phyloP scores from a whole-genome alignment of 2,113 vertebrate genomes.

The Epinephelus fuscoguttatus region DNA sequence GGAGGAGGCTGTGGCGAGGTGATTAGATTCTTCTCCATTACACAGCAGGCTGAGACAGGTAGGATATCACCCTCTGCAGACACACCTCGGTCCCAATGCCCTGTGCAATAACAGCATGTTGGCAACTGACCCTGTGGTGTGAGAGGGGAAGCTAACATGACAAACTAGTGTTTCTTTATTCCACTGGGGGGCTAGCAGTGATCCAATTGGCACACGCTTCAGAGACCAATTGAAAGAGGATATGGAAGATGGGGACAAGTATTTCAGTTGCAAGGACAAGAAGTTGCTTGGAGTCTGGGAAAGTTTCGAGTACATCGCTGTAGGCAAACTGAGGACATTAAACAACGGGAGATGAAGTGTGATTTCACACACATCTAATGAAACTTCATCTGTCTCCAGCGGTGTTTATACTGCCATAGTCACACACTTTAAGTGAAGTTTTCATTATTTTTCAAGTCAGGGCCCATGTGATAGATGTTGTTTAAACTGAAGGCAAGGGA shows the following conservation, averaged over 20 bases:
- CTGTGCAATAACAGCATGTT: slow-evolving; percentile 78
- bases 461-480: slow-evolving; percentile 17
- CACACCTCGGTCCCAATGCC: slow-evolving; percentile 72
- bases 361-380: slow-evolving; percentile 42
- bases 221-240: slow-evolving; percentile 23
- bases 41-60: slow-evolving; percentile 47
- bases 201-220: slow-evolving; percentile 49
- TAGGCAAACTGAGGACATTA: slow-evolving; percentile 52
- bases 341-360: slow-evolving; percentile 45
- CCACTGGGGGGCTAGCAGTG: slow-evolving; percentile 40
- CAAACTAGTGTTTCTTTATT: slow-evolving; percentile 68
- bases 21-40: slow-evolving; percentile 78
- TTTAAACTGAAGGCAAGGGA: slow-evolving; percentile 8
- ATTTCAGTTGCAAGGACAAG: slow-evolving; percentile 42
- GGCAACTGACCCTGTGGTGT: slow-evolving; percentile 71
- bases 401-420: background rate
- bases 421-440: slow-evolving; percentile 16
- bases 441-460: slow-evolving; percentile 36
- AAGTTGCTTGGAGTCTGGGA: slow-evolving; percentile 40
- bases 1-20: slow-evolving; percentile 51
- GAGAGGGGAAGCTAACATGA: slow-evolving; percentile 56
- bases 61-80: slow-evolving; percentile 60
- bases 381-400: slow-evolving; percentile 47
- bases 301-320: slow-evolving; percentile 45
- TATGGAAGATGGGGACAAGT: slow-evolving; percentile 40